A percentile compares a stretch with the other conserved stretches of the same genome.
These are phyloP conservation scores for Pediacus dermestoides DNA, from an alignment of 2,888 invertebrate species.

Conservation along the genomic window DNA sequence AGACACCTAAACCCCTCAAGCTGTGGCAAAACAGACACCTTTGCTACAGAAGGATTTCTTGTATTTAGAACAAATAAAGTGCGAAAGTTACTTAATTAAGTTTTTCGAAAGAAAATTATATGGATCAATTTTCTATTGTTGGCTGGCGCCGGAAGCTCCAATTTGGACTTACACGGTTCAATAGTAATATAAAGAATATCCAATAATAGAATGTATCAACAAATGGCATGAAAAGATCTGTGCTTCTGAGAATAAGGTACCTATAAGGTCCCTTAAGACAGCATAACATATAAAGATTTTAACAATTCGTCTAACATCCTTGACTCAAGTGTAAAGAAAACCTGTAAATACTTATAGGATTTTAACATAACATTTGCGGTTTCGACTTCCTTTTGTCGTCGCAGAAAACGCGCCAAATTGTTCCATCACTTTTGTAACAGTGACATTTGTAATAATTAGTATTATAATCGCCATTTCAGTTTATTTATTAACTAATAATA, in stretches of 20 bases:
- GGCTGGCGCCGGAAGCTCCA: constrained; percentile 2
- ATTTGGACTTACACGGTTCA: constrained; percentile 1
- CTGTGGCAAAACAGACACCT: too few relatives aligned
- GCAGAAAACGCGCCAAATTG: constrained; percentile 1
- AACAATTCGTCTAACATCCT: too few relatives aligned
- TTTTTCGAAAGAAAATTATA: too few relatives aligned
- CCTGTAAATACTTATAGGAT: constrained; percentile 2
- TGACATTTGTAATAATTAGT: too few relatives aligned
- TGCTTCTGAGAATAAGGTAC: not conserved
- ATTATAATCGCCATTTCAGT: too few relatives aligned
- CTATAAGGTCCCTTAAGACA: not conserved
- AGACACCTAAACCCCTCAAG: too few relatives aligned
- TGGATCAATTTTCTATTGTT: too few relatives aligned
- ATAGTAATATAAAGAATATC: not conserved
- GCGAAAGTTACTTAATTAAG: too few relatives aligned
- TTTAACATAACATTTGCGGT: not conserved
- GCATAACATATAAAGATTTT: not conserved
- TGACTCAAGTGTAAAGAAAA: not conserved
- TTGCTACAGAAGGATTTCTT: too few relatives aligned
- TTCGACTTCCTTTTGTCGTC: not conserved
- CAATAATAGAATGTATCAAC: constrained; percentile 1
- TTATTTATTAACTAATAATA: too few relatives aligned
- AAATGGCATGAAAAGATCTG: constrained; percentile 1
- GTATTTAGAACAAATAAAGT: too few relatives aligned
- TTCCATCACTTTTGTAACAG: too few relatives aligned